Evolutionary conservation across 2,888 invertebrate genomes (phyloP).

Genomic region (Lypha dubia): DNA sequence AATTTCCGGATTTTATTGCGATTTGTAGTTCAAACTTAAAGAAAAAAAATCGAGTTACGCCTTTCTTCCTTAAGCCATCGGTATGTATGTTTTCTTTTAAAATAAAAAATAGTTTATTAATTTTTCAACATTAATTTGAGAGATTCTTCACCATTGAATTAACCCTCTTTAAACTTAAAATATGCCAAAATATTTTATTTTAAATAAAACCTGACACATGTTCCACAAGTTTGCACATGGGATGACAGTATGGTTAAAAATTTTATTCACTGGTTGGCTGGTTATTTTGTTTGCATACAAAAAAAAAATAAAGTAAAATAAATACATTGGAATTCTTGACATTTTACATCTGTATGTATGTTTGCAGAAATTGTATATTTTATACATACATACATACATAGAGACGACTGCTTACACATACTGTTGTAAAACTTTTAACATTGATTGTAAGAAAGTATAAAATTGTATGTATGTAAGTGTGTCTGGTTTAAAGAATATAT

Average conservation of each 20-base stretch:
- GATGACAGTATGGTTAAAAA: conserved; percentile 44
- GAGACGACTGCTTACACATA: neutral
- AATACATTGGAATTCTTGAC: conserved; percentile 40
- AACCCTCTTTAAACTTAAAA: conserved; percentile 27
- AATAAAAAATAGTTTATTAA: neutral
- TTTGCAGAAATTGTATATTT: neutral
- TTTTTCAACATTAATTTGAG: neutral
- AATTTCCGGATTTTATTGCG: no score
- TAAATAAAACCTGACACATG: conserved; percentile 51
- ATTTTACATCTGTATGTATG: conserved; percentile 53
- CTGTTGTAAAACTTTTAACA: neutral
- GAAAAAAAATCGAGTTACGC: no score
- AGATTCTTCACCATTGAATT: neutral
- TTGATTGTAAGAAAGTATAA: conserved; percentile 23
- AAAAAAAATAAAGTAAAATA: conserved; percentile 6
- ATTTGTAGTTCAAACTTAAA: no score
- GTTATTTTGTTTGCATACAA: conserved; percentile 14
- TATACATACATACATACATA: neutral
- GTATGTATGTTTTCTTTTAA: neutral
- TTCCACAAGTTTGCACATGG: conserved; percentile 36
- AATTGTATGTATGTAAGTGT: neutral
- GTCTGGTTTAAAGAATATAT: neutral
- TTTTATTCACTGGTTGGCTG: conserved; percentile 24
- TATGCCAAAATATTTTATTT: conserved; percentile 32
- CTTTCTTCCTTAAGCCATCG: no score